Evolutionary conservation across 2,113 vertebrate species (phyloP).

Genomic region (Antechinus stuartii): DNA sequence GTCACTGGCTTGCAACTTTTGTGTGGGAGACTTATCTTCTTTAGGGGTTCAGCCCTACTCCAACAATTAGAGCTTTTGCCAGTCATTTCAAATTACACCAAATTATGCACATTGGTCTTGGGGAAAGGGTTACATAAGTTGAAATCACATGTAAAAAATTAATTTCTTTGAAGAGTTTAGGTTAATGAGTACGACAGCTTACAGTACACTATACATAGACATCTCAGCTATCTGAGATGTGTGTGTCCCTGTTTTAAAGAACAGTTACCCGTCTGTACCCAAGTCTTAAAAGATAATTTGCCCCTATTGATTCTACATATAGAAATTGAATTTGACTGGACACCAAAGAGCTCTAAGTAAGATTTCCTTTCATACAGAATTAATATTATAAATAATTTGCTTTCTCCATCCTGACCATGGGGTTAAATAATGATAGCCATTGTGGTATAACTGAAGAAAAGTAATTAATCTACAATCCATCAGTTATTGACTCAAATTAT

Average conservation of each 20-base stretch:
- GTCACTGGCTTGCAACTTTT: slow-evolving; percentile 82
- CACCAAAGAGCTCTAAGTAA: background rate
- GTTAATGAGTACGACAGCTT: slow-evolving; percentile 76
- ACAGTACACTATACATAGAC: slow-evolving; percentile 32
- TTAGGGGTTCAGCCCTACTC: slow-evolving; percentile 71
- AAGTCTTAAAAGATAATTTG: background rate
- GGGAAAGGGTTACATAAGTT: slow-evolving; percentile 75
- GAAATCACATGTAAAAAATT: slow-evolving; percentile 67
- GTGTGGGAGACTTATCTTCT: slow-evolving; percentile 81
- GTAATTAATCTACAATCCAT: background rate
- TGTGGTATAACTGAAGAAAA: background rate
- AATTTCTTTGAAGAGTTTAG: slow-evolving; percentile 72
- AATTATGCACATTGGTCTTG: slow-evolving; percentile 79
- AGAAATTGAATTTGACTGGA: background rate
- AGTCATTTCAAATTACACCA: slow-evolving; percentile 81
- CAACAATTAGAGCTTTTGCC: slow-evolving; percentile 76
- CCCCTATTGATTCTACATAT: background rate
- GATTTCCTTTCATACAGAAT: background rate
- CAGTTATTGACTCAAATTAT: background rate
- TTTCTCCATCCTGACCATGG: slow-evolving; percentile 21
- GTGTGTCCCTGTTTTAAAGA: slow-evolving; percentile 24
- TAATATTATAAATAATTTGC: slow-evolving; percentile 20
- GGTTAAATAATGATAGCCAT: background rate
- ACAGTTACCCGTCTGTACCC: background rate
- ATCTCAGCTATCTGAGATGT: background rate